Evolutionary conservation across 2,113 vertebrate genomes (phyloP).

Genomic region (Acrocephalus arundinaceus): DNA sequence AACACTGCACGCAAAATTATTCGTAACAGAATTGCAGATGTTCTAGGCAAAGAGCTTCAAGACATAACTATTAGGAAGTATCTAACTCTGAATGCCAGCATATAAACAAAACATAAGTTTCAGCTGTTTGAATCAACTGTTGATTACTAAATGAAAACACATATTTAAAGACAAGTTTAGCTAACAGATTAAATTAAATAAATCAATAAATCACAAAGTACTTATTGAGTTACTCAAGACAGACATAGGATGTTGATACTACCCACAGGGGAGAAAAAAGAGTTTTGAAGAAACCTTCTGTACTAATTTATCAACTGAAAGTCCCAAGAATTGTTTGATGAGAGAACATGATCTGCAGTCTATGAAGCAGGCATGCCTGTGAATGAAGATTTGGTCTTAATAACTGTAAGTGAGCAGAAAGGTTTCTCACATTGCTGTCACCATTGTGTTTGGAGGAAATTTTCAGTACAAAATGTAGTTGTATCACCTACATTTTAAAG

Average conservation of each 20-base stretch:
- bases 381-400: neutral
- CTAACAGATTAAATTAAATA: neutral
- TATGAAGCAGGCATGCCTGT: neutral
- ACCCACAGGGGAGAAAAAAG: neutral
- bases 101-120: neutral
- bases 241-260: neutral
- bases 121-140: neutral
- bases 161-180: neutral
- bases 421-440: neutral
- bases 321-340: neutral
- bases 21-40: neutral
- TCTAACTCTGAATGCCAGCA: neutral
- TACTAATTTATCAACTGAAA: neutral
- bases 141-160: neutral
- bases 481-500: neutral
- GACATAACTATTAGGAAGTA: neutral
- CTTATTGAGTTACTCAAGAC: neutral
- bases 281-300: neutral
- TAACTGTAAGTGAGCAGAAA: neutral
- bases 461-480: neutral
- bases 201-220: neutral
- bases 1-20: neutral
- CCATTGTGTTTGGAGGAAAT: rapidly evolving
- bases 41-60: neutral
- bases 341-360: neutral